phyloP scores from a whole-genome alignment of 1,140 invertebrate species.

The Oppia nitens region DNA sequence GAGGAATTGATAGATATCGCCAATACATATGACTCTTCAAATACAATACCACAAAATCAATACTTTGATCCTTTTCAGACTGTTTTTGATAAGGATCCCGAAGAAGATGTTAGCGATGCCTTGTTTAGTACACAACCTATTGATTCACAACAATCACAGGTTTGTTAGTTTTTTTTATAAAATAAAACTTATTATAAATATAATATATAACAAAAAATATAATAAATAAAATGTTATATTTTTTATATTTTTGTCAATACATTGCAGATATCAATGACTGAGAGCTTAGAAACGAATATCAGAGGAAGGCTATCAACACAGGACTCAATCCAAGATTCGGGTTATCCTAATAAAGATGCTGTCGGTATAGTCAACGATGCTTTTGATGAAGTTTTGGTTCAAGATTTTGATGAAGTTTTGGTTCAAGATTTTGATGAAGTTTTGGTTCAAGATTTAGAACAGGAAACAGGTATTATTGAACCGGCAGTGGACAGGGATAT shows the following conservation, averaged over 20 bases:
- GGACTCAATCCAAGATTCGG: slow-evolving; percentile 1
- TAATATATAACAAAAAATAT: too few species aligned
- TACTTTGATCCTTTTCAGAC: slow-evolving; percentile 16
- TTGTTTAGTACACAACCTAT: not conserved
- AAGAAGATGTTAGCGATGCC: not conserved
- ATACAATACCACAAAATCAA: not conserved
- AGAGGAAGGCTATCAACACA: not conserved
- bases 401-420: slow-evolving; percentile 10
- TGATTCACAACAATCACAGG: too few species aligned
- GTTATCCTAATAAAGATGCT: slow-evolving; percentile 7
- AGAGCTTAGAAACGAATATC: not conserved
- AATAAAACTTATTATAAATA: not conserved
- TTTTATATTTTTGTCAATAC: too few species aligned
- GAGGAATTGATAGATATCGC: not conserved
- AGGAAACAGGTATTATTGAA: slow-evolving; percentile 4
- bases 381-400: slow-evolving; percentile 7
- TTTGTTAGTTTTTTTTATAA: too few species aligned
- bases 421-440: slow-evolving; percentile 10
- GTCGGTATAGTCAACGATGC: slow-evolving; percentile 13
- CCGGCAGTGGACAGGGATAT: not conserved
- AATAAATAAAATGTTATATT: too few species aligned
- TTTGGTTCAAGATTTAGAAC: slow-evolving; percentile 3
- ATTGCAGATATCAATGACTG: not conserved
- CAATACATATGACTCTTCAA: not conserved
- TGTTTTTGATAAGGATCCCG: slow-evolving; percentile 9